These are phyloP conservation scores for Hippolais icterina DNA, from an alignment of 2,113 vertebrate genomes.

Conservation along the genomic window DNA sequence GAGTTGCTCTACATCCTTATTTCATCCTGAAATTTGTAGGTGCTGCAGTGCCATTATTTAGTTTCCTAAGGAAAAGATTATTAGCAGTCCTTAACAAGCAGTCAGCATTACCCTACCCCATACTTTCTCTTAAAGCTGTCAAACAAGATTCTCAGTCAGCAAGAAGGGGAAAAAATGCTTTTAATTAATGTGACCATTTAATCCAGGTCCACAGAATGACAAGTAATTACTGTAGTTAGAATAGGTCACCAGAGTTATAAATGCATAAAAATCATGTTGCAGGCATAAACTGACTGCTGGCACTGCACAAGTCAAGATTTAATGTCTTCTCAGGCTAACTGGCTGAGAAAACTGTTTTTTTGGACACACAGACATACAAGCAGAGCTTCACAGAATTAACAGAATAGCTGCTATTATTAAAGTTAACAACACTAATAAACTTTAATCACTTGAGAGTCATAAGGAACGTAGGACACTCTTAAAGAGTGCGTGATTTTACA, in stretches of 20 bases:
- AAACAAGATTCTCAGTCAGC: neutral
- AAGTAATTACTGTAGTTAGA: neutral
- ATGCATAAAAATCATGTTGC: neutral
- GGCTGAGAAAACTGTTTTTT: neutral
- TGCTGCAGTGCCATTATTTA: neutral
- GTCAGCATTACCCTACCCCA: neutral
- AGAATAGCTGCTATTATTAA: neutral
- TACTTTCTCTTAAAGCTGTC: neutral
- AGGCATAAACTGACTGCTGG: neutral
- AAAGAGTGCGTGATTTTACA: neutral
- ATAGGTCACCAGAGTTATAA: neutral
- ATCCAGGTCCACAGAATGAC: neutral
- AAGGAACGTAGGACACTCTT: neutral
- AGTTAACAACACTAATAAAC: neutral
- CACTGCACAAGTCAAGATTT: neutral
- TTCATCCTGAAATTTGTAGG: neutral
- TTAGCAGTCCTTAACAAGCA: neutral
- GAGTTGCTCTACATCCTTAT: neutral
- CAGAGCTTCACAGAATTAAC: neutral
- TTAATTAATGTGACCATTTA: neutral
- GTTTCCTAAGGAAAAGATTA: neutral
- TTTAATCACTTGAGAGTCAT: neutral
- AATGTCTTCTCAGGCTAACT: neutral
- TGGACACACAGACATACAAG: neutral
- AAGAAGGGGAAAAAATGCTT: neutral